Evolutionary conservation across 2,113 vertebrate genomes (phyloP).

Genomic region (Andinoacara biseriatus): DNA sequence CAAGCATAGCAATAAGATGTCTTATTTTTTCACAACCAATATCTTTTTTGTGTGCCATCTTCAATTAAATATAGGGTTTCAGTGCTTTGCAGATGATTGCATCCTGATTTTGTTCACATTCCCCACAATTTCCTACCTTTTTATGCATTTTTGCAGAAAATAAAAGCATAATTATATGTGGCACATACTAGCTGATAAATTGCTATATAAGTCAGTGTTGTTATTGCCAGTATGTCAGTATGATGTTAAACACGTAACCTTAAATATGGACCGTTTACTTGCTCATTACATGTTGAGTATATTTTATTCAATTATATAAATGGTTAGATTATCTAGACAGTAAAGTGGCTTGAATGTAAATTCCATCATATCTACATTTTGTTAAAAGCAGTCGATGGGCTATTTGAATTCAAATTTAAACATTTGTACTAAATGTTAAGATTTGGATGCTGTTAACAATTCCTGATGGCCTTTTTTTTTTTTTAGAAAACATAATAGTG

Average conservation of each 20-base stretch:
- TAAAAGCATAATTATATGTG: background rate
- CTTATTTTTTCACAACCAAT: background rate
- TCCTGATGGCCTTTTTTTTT: too few species aligned
- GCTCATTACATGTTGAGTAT: background rate
- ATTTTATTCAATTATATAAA: background rate
- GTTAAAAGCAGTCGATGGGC: background rate
- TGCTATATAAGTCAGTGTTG: background rate
- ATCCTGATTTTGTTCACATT: background rate
- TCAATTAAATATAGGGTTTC: background rate
- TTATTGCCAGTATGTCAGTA: background rate
- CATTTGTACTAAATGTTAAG: background rate
- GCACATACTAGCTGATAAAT: background rate
- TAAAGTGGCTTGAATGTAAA: background rate
- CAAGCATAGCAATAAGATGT: background rate
- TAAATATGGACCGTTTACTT: background rate
- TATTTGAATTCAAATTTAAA: conserved; percentile 16
- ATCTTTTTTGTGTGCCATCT: background rate
- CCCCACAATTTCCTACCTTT: background rate
- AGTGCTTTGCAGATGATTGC: background rate
- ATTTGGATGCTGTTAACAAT: background rate
- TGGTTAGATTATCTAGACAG: background rate
- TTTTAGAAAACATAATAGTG: background rate
- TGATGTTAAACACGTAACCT: background rate
- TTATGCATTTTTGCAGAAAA: background rate
- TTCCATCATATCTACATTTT: background rate